phyloP scores from a whole-genome alignment of 2,797 vertebrate genomes.

The Gila robusta region DNA sequence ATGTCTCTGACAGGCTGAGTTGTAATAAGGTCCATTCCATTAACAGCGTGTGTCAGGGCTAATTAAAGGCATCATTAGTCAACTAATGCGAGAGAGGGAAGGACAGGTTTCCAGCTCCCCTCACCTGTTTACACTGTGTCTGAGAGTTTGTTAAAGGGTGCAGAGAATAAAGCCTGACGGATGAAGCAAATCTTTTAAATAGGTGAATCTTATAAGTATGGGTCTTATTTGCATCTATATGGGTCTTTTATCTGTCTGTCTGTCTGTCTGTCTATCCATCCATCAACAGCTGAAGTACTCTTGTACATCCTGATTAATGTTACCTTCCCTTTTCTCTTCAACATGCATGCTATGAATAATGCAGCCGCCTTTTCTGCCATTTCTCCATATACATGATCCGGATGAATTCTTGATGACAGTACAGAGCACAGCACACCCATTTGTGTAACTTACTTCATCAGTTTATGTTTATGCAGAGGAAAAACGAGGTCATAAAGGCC shows the following conservation, averaged over 20 bases:
- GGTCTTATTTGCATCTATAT: not conserved
- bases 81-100: constrained; percentile 65
- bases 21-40: constrained; percentile 84
- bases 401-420: constrained; percentile 34
- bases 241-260: not conserved
- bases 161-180: constrained; percentile 7
- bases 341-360: not conserved
- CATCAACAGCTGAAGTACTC: not conserved
- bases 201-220: not conserved
- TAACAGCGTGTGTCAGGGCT: constrained; percentile 76
- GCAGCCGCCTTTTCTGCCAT: not conserved
- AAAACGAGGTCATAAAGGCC: not conserved
- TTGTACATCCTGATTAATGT: constrained; percentile 1
- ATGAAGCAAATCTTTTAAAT: not conserved
- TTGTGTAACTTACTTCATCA: constrained; percentile 22
- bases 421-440: not conserved
- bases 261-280: not conserved
- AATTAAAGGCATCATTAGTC: constrained; percentile 82
- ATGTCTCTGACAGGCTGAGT: constrained; percentile 75
- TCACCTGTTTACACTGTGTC: constrained; percentile 46
- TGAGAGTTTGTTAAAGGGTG: constrained; percentile 15
- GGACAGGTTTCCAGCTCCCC: constrained; percentile 55
- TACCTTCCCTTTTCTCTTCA: not conserved
- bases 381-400: not conserved
- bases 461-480: not conserved